Evolutionary conservation across 2,113 vertebrate species (phyloP).

Genomic region (Pandion haliaetus): DNA sequence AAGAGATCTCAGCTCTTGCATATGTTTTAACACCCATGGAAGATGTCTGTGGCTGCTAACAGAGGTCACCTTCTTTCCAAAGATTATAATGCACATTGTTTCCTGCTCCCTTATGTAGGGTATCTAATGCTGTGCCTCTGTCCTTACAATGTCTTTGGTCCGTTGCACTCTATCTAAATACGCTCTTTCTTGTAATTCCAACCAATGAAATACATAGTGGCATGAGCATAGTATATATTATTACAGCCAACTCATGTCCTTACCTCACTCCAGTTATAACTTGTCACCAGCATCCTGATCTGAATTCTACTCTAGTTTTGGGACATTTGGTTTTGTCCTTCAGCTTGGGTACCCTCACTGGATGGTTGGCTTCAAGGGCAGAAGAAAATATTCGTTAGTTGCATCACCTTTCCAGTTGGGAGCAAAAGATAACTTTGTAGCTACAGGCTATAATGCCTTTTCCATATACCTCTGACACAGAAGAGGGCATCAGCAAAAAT

Average conservation of each 20-base stretch:
- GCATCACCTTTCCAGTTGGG: background rate
- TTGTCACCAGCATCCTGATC: background rate
- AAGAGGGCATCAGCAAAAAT: background rate
- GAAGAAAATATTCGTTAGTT: background rate
- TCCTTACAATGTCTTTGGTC: background rate
- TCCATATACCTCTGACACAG: background rate
- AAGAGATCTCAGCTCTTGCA: background rate
- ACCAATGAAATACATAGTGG: background rate
- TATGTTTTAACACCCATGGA: background rate
- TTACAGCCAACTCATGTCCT: background rate
- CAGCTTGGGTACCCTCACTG: background rate
- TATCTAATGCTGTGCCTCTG: background rate
- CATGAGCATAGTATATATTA: background rate
- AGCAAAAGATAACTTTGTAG: background rate
- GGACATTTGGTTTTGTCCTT: background rate
- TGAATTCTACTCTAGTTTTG: background rate
- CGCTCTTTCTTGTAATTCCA: background rate
- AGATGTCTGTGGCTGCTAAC: background rate
- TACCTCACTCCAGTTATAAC: background rate
- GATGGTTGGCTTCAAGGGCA: background rate
- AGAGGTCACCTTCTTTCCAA: background rate
- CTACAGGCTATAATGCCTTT: background rate
- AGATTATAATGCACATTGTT: background rate
- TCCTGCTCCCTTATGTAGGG: background rate
- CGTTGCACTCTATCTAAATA: background rate